Evolutionary conservation across 2,888 invertebrate genomes (phyloP), one percentile per base, ranked within the genome.

Genomic region (Tiliacea aurago): DNA sequence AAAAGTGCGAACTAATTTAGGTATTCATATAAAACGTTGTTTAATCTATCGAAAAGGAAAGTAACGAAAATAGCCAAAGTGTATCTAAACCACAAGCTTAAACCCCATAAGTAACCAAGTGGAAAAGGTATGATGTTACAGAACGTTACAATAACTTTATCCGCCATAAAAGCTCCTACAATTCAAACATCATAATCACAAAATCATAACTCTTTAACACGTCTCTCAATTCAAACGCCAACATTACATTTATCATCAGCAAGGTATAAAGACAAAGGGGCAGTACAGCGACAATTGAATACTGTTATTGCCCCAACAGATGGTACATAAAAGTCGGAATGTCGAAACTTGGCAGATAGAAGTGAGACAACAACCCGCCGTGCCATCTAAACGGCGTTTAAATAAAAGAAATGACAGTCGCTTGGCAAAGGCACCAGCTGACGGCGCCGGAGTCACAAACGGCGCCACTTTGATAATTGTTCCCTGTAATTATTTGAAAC

Each of bases 241-340:
- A 33, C 33, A 62, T 77, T 61, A 65, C 66, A 78, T 79, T 70
- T 72, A 86, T 85, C 85, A 82, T 80, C 72, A 84, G 66, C 37
- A 76, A 65, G 68, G 68, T 76, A 85, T 84, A 83, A 86, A 89
- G 88, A 90, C 83, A 89, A 90, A 90, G 87, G 88, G 86, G 80
- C 88, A 87, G 86, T 84, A 84, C 82, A 87, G 88, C 84, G 89
- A 85, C 84, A 85, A 84, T 84, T 85, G 86, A 83, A 85, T 86
- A 81, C 78, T 80, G 84, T 84, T 83, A 86, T 78, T 71, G 69
- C 84, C 61, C 87, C 88, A 84, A 88, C 92, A 93, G 92, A 94
- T 94, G 93, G 91, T 86, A 91, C 86, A 93, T 93, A 92, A 94
- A 92, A 88, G 93, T 92, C 89, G 87, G 88, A 92, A 93, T 91